A percentile compares a stretch with the other conserved stretches of the same genome.
These are phyloP conservation scores for Monochamus alternatus DNA, from an alignment of 2,888 invertebrate species.

Conservation along the genomic window DNA sequence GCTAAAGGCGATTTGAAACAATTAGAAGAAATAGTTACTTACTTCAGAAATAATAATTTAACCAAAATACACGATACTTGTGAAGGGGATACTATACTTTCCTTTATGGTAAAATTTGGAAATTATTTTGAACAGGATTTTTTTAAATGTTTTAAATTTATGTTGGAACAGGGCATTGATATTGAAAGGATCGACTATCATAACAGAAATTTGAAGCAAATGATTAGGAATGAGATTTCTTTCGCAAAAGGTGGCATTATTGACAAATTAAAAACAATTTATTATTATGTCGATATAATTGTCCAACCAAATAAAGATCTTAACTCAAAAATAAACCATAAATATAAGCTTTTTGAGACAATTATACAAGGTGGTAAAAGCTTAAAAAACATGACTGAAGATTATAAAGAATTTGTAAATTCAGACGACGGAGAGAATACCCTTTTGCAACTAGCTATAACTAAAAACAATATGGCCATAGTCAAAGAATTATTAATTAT, in stretches of 20 bases:
- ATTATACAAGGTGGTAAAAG: not conserved
- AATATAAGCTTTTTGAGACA: conserved; percentile 10
- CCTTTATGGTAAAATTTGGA: conserved; percentile 33
- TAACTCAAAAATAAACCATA: not conserved
- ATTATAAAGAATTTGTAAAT: not conserved
- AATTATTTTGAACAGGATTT: not conserved
- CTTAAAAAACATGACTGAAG: not conserved
- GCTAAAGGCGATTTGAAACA: conserved; percentile 16
- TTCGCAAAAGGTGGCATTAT: not conserved
- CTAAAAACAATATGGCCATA: conserved; percentile 20
- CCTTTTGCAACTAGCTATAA: conserved; percentile 25
- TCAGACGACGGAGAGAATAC: conserved; percentile 29
- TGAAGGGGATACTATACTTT: conserved; percentile 27
- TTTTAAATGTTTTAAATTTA: conserved; percentile 4
- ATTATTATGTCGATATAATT: not conserved
- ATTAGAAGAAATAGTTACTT: conserved; percentile 15
- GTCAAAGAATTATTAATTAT: conserved; percentile 5
- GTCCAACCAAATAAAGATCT: not conserved
- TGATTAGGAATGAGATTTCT: conserved; percentile 22
- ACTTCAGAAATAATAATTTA: not conserved
- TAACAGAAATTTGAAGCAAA: not conserved
- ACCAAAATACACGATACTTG: conserved; percentile 19
- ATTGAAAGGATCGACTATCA: conserved; percentile 20
- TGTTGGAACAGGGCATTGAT: conserved; percentile 13
- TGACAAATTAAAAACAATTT: not conserved